Evolutionary conservation across 2,888 invertebrate species (phyloP).

Genomic region (Operophtera brumata): DNA sequence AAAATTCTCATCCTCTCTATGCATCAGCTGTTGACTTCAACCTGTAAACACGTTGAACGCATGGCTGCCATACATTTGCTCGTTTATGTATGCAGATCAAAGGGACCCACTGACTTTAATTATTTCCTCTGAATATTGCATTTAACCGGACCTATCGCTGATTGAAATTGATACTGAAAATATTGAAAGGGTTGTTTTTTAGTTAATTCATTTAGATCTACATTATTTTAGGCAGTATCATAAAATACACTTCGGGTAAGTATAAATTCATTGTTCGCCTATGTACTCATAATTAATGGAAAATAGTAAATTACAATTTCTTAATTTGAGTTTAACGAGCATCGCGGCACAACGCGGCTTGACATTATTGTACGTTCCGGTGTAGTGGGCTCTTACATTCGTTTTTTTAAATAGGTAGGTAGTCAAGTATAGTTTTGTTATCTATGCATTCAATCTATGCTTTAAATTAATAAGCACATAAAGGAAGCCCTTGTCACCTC

Average conservation of each 20-base stretch:
- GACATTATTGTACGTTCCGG: no score
- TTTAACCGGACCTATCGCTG: constrained; percentile 6
- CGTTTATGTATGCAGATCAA: constrained; percentile 65
- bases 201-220: background rate
- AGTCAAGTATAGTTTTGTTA: no score
- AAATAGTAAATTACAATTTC: background rate
- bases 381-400: no score
- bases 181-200: background rate
- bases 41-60: constrained; percentile 44
- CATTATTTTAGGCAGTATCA: background rate
- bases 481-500: background rate
- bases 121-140: constrained; percentile 37
- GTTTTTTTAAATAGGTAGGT: no score
- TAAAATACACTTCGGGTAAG: no score
- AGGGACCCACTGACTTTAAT: constrained; percentile 57
- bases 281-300: no score
- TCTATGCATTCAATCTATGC: no score
- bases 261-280: no score
- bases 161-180: background rate
- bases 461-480: background rate
- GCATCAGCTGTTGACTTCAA: constrained; percentile 25
- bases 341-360: no score
- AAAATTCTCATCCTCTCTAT: background rate
- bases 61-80: constrained; percentile 55
- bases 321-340: no score